These are phyloP conservation scores for Sipha flava DNA, from an alignment of 1,140 invertebrate species.

Conservation along the genomic window DNA sequence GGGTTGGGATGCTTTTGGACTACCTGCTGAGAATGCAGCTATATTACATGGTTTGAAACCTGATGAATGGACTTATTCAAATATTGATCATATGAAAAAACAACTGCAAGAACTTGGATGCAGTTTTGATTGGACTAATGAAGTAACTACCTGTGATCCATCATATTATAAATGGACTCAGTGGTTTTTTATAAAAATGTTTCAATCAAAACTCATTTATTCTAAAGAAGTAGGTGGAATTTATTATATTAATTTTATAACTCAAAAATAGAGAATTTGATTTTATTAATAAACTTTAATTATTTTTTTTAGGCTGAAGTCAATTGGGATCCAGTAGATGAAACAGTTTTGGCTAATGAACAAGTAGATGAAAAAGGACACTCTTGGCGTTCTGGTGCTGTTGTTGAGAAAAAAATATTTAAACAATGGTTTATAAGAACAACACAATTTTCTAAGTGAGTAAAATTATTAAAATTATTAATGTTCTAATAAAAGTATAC, in stretches of 20 bases:
- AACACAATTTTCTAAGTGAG: conserved; percentile 75
- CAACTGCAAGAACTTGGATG: conserved; percentile 76
- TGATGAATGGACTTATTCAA: conserved; percentile 75
- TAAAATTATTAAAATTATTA: no score
- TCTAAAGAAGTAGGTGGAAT: conserved; percentile 61
- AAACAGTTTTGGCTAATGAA: conserved; percentile 95
- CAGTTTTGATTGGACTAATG: conserved; percentile 89
- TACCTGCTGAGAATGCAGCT: conserved; percentile 98
- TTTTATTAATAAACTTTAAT: not conserved
- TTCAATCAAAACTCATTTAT: conserved; percentile 75
- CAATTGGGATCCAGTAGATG: conserved; percentile 98
- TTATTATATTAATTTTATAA: not conserved
- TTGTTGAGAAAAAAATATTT: conserved; percentile 73
- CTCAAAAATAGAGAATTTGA: no score
- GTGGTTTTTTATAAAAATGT: conserved; percentile 84
- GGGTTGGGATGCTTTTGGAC: conserved; percentile 98
- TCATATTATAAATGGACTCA: conserved; percentile 91
- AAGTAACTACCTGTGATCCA: conserved; percentile 69
- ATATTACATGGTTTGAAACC: conserved; percentile 72
- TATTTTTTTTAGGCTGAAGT: conserved; percentile 59
- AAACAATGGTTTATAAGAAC: conserved; percentile 95
- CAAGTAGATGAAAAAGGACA: conserved; percentile 86
- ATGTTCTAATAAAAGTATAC: no score
- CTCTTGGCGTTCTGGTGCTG: conserved; percentile 95
- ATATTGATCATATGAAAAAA: conserved; percentile 82